Percentiles rank a stretch among this genome's conserved stretches.
Evolutionary conservation across 2,797 vertebrate species (phyloP).

Genomic region (Saxicola maurus): DNA sequence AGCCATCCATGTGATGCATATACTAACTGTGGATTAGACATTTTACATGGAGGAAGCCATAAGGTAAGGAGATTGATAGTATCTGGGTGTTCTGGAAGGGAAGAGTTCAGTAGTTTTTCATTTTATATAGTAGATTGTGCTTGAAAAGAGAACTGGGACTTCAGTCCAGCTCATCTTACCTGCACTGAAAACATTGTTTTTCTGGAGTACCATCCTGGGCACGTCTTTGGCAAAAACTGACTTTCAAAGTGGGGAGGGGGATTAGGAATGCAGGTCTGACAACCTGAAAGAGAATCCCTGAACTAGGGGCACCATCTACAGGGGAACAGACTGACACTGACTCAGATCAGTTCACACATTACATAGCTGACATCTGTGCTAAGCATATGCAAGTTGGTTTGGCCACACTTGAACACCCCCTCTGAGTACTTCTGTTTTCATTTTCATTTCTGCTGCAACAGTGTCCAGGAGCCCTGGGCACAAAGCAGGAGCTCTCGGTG

Average conservation of each 20-base stretch:
- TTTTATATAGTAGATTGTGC: neutral
- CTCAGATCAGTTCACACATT: neutral
- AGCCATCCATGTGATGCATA: neutral
- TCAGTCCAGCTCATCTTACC: neutral
- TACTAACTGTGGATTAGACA: neutral
- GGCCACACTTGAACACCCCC: neutral
- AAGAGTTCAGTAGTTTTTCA: neutral
- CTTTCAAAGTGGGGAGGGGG: neutral
- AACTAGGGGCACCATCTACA: conserved; percentile 63
- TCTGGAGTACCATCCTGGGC: neutral
- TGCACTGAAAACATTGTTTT: neutral
- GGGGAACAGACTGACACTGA: conserved; percentile 30
- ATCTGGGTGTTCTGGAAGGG: neutral
- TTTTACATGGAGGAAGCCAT: neutral
- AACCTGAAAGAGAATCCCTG: conserved; percentile 30
- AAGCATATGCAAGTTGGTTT: neutral
- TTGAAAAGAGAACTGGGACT: neutral
- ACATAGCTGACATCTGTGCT: neutral
- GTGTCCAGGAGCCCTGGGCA: neutral
- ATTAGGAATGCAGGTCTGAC: neutral
- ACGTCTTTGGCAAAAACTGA: neutral
- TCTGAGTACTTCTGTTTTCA: neutral
- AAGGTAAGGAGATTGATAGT: neutral
- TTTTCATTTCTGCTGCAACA: neutral
- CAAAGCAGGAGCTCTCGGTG: neutral